Conservation (phyloP, 2,113 vertebrate species). For the Urocitellus parryii region DNA sequence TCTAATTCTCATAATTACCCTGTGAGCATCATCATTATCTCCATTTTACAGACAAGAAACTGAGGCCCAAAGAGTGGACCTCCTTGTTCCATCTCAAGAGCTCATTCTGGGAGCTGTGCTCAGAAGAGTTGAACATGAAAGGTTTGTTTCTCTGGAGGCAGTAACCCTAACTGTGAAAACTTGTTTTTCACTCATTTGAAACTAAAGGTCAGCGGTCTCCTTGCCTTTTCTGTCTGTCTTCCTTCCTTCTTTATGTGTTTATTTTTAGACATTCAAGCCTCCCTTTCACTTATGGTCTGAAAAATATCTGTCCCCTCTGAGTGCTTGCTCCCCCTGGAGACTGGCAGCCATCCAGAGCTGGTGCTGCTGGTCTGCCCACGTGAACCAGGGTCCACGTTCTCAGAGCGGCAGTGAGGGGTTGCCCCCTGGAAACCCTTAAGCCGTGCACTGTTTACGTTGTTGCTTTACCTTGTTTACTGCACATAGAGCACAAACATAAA, state of each 20-base stretch:
- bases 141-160: background rate
- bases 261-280: slow-evolving; percentile 71
- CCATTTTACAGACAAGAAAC: background rate
- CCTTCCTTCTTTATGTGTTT: background rate
- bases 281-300: slow-evolving; percentile 75
- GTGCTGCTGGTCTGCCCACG: slow-evolving; percentile 77
- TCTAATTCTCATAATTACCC: background rate
- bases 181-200: slow-evolving; percentile 15
- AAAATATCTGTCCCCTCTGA: slow-evolving; percentile 81
- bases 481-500: slow-evolving; percentile 41
- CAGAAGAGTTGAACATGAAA: background rate
- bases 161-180: background rate
- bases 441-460: slow-evolving; percentile 1
- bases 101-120: background rate
- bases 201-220: background rate
- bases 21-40: background rate
- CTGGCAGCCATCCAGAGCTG: slow-evolving; percentile 83
- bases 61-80: background rate
- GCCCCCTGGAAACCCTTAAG: slow-evolving; percentile 58
- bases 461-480: slow-evolving; percentile 51
- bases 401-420: slow-evolving; percentile 52
- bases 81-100: background rate
- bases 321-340: slow-evolving; percentile 84
- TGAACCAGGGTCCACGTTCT: slow-evolving; percentile 70
- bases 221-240: background rate